phyloP scores from a whole-genome alignment of 2,888 invertebrate genomes.

The Troilus luridus region DNA sequence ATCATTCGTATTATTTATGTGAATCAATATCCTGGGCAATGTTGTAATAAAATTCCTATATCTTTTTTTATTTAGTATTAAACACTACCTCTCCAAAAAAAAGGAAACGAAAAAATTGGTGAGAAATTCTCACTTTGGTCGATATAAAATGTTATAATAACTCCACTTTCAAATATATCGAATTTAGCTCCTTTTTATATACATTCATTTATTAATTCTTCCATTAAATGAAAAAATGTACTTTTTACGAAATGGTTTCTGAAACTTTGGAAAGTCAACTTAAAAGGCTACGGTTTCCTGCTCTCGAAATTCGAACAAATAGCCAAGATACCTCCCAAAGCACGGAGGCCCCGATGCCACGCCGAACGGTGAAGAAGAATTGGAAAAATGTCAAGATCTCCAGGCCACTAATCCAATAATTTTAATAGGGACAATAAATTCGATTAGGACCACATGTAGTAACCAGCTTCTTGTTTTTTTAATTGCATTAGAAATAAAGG shows the following conservation, averaged over 20 bases:
- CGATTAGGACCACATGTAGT: background rate
- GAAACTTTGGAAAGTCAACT: constrained; percentile 39
- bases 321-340: background rate
- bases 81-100: too few species aligned
- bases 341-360: background rate
- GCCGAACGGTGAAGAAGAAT: background rate
- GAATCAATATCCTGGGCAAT: too few species aligned
- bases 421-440: constrained; percentile 24
- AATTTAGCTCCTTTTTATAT: too few species aligned
- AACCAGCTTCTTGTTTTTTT: background rate
- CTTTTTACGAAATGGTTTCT: background rate
- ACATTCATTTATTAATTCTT: too few species aligned
- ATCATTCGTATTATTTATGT: too few species aligned
- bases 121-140: too few species aligned
- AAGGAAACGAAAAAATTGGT: too few species aligned
- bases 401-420: background rate
- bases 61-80: too few species aligned
- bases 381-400: background rate
- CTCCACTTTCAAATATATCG: too few species aligned
- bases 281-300: constrained; percentile 36
- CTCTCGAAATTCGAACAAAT: constrained; percentile 5
- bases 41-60: too few species aligned
- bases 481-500: background rate
- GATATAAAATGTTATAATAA: too few species aligned
- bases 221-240: too few species aligned